Percentiles rank a stretch among this genome's conserved stretches.
These are phyloP conservation scores for Sinelater perroti DNA, from an alignment of 2,888 invertebrate genomes.

Conservation along the genomic window DNA sequence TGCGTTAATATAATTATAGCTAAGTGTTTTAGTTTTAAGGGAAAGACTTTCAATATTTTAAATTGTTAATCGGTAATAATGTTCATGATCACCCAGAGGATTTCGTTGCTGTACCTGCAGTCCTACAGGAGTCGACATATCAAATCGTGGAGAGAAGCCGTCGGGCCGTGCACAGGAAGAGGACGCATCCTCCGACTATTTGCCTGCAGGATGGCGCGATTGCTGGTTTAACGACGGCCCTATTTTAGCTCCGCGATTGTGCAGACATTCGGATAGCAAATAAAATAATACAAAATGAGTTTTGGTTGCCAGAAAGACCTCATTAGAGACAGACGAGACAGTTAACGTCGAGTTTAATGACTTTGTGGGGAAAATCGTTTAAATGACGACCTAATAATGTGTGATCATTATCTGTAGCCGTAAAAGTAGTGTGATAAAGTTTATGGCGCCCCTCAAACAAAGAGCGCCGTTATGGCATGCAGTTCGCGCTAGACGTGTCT, in stretches of 20 bases:
- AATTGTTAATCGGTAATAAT: too few species aligned
- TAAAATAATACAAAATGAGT: constrained; percentile 36
- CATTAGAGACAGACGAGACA: constrained; percentile 38
- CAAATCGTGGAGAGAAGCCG: neutral
- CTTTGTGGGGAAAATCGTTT: constrained; percentile 39
- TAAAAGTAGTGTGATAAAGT: constrained; percentile 39
- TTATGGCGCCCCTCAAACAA: constrained; percentile 34
- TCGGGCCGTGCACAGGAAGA: neutral
- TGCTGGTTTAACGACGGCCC: constrained; percentile 23
- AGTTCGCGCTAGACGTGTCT: neutral
- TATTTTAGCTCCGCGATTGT: constrained; percentile 31
- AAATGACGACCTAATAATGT: constrained; percentile 41
- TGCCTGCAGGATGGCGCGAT: constrained; percentile 5
- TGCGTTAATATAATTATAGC: constrained; percentile 13
- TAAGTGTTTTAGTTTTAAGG: too few species aligned
- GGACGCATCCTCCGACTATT: neutral
- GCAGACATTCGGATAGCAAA: constrained; percentile 29
- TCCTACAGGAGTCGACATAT: neutral
- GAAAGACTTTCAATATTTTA: too few species aligned
- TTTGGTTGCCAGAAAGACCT: constrained; percentile 36
- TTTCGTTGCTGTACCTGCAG: too few species aligned
- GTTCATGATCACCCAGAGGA: too few species aligned
- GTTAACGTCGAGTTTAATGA: constrained; percentile 39
- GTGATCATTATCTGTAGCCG: constrained; percentile 40
- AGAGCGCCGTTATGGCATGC: constrained; percentile 29